Conservation (phyloP, 2,797 vertebrate genomes). For the Periophthalmus magnuspinnatus region DNA sequence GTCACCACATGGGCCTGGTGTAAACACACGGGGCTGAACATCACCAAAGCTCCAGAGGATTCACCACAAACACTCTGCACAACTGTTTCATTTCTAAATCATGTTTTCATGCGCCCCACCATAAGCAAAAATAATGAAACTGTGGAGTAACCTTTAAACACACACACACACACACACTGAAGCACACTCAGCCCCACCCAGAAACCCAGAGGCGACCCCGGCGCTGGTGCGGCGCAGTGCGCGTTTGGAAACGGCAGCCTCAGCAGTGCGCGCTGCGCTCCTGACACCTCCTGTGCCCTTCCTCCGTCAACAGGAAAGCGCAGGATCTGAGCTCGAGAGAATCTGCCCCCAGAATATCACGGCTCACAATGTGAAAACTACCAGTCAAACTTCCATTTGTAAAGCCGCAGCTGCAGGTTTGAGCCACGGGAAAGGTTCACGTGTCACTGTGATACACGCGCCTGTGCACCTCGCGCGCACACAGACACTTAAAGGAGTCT, state of each 20-base stretch:
- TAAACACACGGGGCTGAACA: conserved; percentile 12
- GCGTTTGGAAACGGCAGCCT: conserved; percentile 63
- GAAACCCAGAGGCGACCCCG: conserved; percentile 61
- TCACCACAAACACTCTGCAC: conserved; percentile 14
- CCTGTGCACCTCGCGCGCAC: conserved; percentile 28
- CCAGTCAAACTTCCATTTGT: background rate
- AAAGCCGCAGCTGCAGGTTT: background rate
- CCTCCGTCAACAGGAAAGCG: conserved; percentile 55
- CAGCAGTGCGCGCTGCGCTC: conserved; percentile 67
- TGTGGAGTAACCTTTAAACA: conserved; percentile 23
- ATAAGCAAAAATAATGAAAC: conserved; percentile 21
- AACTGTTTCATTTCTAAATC: conserved; percentile 35
- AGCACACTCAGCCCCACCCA: conserved; percentile 58
- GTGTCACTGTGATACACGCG: conserved; percentile 44
- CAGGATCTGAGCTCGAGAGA: conserved; percentile 43
- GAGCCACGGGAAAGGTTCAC: conserved; percentile 4
- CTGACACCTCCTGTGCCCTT: conserved; percentile 69
- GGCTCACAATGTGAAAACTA: background rate
- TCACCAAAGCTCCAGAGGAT: background rate
- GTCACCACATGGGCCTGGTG: conserved; percentile 3
- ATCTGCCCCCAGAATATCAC: conserved; percentile 19
- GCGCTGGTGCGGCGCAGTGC: conserved; percentile 26
- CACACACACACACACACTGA: conserved; percentile 20
- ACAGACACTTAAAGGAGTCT: conserved; percentile 41
- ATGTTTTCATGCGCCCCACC: conserved; percentile 20